Evolutionary conservation across 2,113 vertebrate species (phyloP), one percentile per base, ranked within the genome.

Genomic region (Zeus faber): DNA sequence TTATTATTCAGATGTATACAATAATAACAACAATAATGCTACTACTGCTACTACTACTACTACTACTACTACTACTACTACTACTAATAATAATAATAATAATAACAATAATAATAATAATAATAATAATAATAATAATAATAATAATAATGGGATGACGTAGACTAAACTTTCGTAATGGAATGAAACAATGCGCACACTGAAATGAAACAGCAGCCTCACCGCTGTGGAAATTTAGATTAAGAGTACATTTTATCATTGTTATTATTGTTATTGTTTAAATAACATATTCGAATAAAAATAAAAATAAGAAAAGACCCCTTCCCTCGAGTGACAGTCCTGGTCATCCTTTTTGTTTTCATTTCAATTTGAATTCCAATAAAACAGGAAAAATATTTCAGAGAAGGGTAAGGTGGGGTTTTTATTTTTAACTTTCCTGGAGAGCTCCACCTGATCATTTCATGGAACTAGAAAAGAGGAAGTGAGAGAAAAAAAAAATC

Each of bases 401-500:
- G n/a, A n/a, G n/a, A n/a, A 35, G 1, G n/a, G 33, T 2, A 35
- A 35, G 8, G n/a, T 11, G n/a, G 27, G 27, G 27, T 35, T 4
- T 35, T 35, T 35, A 4, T 35, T 33, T 3, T 2, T 2, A 7
- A 33, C 31, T 11, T 35, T n/a, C 33, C 33, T 2, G 9, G n/a
- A 35, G 10, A 35, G n/a, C 21, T 14, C 21, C 46, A 49, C 56
- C 33, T 40, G 67, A 39, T 43, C 41, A 65, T 49, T 78, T 69
- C 56, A 50, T 52, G 57, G 71, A 68, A 75, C 54, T n/a, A 41
- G 40, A 24, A 72, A 57, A 74, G 53, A 57, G 70, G 72, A 75
- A 75, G 61, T 72, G 72, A 75, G 58, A 79, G n/a, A n/a, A n/a
- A n/a, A n/a, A n/a, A n/a, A n/a, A 53, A 54, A 20, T 26, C 59